A percentile compares a stretch with the other conserved stretches of the same genome.
Evolutionary conservation across 2,888 invertebrate genomes (phyloP).

Genomic region (Dryomyza anilis): DNA sequence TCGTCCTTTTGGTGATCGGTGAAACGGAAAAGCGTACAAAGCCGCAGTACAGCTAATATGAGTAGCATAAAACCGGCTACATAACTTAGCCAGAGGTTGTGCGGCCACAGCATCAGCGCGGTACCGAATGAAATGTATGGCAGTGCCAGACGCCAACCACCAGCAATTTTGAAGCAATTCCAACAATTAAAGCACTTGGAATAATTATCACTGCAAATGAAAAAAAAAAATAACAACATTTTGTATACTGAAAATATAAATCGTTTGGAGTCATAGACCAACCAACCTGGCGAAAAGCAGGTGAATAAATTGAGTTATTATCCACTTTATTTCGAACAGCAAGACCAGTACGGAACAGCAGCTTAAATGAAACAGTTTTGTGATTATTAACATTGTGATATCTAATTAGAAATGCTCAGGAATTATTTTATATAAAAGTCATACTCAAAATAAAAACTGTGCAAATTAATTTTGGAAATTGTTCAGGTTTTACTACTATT

Average conservation of each 20-base stretch:
- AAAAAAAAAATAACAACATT: no score
- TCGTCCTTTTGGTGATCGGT: conserved; percentile 51
- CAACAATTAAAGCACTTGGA: conserved; percentile 52
- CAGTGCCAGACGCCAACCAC: conserved; percentile 57
- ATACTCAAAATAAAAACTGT: no score
- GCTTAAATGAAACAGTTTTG: conserved; percentile 63
- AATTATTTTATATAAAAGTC: no score
- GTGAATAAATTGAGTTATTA: conserved; percentile 68
- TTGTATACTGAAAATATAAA: no score
- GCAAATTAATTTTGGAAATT: no score
- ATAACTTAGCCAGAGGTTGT: conserved; percentile 64
- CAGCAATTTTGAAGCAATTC: conserved; percentile 46
- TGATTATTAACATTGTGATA: no score
- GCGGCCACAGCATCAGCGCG: conserved; percentile 55
- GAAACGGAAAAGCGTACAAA: conserved; percentile 53
- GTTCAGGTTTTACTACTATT: no score
- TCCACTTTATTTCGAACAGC: conserved; percentile 70
- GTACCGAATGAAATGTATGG: conserved; percentile 54
- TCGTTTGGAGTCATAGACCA: conserved; percentile 9
- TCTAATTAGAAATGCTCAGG: no score
- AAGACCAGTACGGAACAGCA: conserved; percentile 65
- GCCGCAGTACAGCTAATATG: conserved; percentile 61
- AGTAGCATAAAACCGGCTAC: conserved; percentile 62
- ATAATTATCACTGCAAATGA: conserved; percentile 54
- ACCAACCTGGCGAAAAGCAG: conserved; percentile 59